Base-by-base conservation (phyloP, 2,888 invertebrate species). In the Elmis aenea region DNA sequence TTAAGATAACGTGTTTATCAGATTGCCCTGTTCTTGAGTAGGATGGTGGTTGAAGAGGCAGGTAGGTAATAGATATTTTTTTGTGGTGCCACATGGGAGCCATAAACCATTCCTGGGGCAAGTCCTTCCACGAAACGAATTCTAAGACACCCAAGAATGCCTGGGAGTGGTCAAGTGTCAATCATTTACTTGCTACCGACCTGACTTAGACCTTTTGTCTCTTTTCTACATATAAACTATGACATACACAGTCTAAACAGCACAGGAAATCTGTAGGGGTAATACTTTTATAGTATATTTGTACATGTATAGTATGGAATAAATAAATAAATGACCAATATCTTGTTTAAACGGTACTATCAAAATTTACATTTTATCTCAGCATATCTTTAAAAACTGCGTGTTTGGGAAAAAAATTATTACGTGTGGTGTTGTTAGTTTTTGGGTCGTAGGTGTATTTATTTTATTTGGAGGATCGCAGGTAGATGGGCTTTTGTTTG, bases 71-170 rank as follows among this genome's bases (percentile, higher is more conserved):
- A n/a, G n/a, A n/a, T 18, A 18, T 18, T 47, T 45, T 42, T 46
- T 42, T 46, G 42, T 42, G 20, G 23, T 29, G 40, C 45, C 46
- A 45, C 49, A 47, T 46, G 49, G 38, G 35, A 34, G 32, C 42
- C 38, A 43, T 47, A 49, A 49, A 49, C 49, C 29, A 49, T 46
- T 31, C 36, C 26, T 34, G 33, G 45, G 33, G 35, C 35, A 41
- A 35, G 48, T 49, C 49, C 46, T 49, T 49, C 49, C 38, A 49
- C 39, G 49, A 49, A 49, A 40, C 31, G 38, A 42, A 43, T 46
- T 26, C 35, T 29, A 43, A 43, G 45, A 45, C 38, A 41, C 37
- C 43, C 37, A 46, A 34, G 46, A 49, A 49, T 49, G 32, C 38
- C 33, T 40, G 42, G 48, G 48, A 41, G 48, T 48, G 48, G 48